These are phyloP conservation scores for Oligia fasciuncula DNA, from an alignment of 2,888 invertebrate species.

Conservation along the genomic window DNA sequence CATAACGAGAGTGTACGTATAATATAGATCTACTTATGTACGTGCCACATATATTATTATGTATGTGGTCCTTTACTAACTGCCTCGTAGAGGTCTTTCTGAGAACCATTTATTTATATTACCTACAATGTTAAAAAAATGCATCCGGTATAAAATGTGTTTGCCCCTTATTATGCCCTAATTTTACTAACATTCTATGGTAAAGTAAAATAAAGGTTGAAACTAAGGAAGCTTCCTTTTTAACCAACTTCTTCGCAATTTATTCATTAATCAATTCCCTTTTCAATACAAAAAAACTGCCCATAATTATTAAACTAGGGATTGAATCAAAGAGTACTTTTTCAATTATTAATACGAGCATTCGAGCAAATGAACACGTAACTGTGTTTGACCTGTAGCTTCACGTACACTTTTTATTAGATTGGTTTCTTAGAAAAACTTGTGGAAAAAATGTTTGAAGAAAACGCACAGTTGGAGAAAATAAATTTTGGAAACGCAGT, in stretches of 20 bases:
- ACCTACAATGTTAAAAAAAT: background rate
- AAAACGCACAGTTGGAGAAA: background rate
- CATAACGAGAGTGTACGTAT: constrained; percentile 36
- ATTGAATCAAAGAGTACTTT: constrained; percentile 23
- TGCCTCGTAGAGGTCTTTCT: background rate
- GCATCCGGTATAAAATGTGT: background rate
- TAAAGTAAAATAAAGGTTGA: background rate
- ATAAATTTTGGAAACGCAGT: background rate
- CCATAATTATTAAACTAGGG: constrained; percentile 5
- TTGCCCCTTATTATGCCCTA: background rate
- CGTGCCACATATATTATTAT: background rate
- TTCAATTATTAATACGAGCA: constrained; percentile 32
- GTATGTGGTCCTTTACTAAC: background rate
- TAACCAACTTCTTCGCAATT: background rate
- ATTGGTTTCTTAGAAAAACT: constrained; percentile 17
- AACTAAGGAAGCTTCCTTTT: background rate
- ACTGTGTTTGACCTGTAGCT: constrained; percentile 57
- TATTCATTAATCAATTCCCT: constrained; percentile 6
- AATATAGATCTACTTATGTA: background rate
- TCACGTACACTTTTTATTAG: constrained; percentile 44
- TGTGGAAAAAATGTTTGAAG: constrained; percentile 4
- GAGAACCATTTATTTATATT: background rate
- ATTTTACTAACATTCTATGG: background rate
- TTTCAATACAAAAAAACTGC: constrained; percentile 3
- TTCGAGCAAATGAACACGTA: constrained; percentile 40